Evolutionary conservation across 2,797 vertebrate species (phyloP).

Genomic region (Coluber constrictor): DNA sequence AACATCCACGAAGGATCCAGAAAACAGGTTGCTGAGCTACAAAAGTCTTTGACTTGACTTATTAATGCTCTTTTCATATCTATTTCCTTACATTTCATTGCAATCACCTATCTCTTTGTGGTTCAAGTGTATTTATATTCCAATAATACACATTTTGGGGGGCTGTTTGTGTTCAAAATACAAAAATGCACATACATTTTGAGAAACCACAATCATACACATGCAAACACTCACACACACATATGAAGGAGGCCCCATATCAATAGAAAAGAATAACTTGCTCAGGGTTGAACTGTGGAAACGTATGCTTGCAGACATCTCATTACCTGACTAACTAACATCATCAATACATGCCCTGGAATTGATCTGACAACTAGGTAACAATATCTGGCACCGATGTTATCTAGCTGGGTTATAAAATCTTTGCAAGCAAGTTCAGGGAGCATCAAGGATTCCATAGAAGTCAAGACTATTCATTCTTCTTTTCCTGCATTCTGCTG

Average conservation of each 20-base stretch:
- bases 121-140: not conserved
- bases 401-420: not conserved
- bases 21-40: not conserved
- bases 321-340: not conserved
- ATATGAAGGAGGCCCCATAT: not conserved
- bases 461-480: too few species aligned
- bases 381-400: not conserved
- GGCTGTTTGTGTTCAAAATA: not conserved
- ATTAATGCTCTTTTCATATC: not conserved
- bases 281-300: not conserved
- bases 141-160: not conserved
- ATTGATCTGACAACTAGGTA: not conserved
- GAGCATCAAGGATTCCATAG: not conserved
- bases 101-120: not conserved
- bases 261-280: not conserved
- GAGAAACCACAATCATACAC: not conserved
- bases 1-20: not conserved
- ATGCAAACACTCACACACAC: not conserved
- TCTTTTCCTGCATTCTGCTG: too few species aligned
- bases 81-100: not conserved
- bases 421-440: not conserved
- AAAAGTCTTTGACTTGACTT: not conserved
- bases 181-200: conserved; percentile 18
- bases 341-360: not conserved
- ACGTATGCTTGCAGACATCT: not conserved